A percentile compares a stretch with the other conserved stretches of the same genome.
Conservation (phyloP, 2,113 vertebrate species). For the Cairina moschata region DNA sequence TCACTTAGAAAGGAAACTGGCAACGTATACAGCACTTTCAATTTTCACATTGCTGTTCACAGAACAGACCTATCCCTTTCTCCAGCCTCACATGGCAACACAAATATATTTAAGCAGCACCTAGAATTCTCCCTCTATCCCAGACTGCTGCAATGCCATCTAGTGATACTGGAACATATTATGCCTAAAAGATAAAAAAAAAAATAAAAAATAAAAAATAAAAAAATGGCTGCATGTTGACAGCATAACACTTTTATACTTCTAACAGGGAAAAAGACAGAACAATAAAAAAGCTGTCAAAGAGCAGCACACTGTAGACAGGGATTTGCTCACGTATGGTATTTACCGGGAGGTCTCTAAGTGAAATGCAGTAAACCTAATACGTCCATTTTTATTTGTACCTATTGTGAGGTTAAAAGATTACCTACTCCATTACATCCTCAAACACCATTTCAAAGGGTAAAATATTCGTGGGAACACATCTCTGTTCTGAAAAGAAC, state of each 20-base stretch:
- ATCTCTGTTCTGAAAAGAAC: not conserved
- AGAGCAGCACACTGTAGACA: rapidly evolving
- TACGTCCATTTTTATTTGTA: not conserved
- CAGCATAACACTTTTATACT: not conserved
- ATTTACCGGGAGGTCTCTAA: not conserved
- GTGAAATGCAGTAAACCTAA: not conserved
- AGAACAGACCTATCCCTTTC: not conserved
- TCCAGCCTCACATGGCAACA: not conserved
- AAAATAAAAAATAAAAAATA: not conserved
- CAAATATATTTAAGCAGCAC: not conserved
- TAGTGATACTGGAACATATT: not conserved
- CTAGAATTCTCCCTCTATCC: not conserved
- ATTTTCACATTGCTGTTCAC: not conserved
- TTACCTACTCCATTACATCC: not conserved
- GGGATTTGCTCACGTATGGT: rapidly evolving
- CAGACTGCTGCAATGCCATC: not conserved
- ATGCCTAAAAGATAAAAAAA: not conserved
- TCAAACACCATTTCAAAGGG: not conserved
- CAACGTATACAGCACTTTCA: not conserved
- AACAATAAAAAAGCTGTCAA: not conserved
- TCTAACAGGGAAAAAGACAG: not conserved
- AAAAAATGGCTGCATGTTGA: not conserved
- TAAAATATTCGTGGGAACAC: not conserved
- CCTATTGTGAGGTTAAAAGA: not conserved
- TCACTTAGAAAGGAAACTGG: not conserved